Evolutionary conservation across 2,797 vertebrate genomes (phyloP).

Genomic region (Macrochelys suwanniensis): DNA sequence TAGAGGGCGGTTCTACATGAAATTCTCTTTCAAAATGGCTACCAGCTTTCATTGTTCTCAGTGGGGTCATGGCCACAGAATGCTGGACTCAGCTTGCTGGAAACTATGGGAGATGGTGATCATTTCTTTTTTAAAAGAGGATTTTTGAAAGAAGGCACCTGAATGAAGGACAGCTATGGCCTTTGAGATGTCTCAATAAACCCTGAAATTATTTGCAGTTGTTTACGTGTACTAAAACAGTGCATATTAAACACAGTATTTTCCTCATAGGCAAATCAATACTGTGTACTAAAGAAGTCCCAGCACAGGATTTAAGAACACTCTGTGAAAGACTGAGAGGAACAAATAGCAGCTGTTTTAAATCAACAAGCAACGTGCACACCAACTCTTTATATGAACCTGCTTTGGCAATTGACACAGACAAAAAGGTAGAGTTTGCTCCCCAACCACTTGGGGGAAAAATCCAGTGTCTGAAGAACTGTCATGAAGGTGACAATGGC

Average conservation of each 20-base stretch:
- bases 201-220: not conserved
- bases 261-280: conserved; percentile 90
- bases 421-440: conserved; percentile 8
- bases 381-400: conserved; percentile 5
- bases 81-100: not conserved
- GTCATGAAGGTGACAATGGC: conserved; percentile 42
- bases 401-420: conserved; percentile 41
- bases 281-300: conserved; percentile 92
- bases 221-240: not conserved
- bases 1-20: too few relatives aligned
- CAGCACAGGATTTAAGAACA: conserved; percentile 90
- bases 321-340: conserved; percentile 93
- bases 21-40: not conserved
- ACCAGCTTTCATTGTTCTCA: not conserved
- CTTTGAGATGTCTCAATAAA: conserved; percentile 21
- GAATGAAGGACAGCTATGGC: not conserved
- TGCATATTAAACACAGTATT: not conserved
- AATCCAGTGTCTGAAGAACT: not conserved
- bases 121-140: not conserved
- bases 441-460: not conserved
- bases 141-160: not conserved
- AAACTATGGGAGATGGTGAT: not conserved
- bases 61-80: not conserved
- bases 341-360: conserved; percentile 33
- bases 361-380: conserved; percentile 27